A percentile compares a stretch with the other conserved stretches of the same genome.
Evolutionary conservation across 1,140 invertebrate species (phyloP).

Genomic region (Ceratina australensis): DNA sequence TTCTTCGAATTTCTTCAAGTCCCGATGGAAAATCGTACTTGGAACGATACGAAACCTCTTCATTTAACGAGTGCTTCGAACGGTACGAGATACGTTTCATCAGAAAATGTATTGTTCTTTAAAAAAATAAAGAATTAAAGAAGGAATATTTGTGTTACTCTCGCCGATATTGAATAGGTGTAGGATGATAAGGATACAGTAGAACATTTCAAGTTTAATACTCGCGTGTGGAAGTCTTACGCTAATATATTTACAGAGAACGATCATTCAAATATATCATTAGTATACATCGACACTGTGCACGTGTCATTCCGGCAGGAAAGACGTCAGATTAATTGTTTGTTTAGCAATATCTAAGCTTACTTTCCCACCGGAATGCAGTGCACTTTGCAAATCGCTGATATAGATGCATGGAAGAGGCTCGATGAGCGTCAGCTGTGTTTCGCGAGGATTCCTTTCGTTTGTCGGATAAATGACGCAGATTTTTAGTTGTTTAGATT

Average conservation of each 20-base stretch:
- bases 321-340: not conserved
- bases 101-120: conserved; percentile 60
- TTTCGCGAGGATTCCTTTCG: conserved; percentile 47
- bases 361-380: conserved; percentile 23
- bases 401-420: conserved; percentile 57
- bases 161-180: conserved; percentile 12
- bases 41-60: conserved; percentile 77
- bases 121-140: conserved; percentile 53
- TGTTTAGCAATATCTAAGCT: not conserved
- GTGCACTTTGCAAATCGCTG: conserved; percentile 44
- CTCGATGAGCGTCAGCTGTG: conserved; percentile 47
- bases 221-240: conserved; percentile 64
- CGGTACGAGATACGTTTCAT: conserved; percentile 6
- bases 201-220: conserved; percentile 46
- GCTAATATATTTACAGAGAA: conserved; percentile 72
- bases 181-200: conserved; percentile 30
- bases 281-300: conserved; percentile 65
- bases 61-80: conserved; percentile 44
- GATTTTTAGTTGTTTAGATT: conserved; percentile 56
- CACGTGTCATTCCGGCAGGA: conserved; percentile 47
- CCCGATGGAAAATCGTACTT: conserved; percentile 79
- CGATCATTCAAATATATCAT: conserved; percentile 67
- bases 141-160: conserved; percentile 20
- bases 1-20: conserved; percentile 85
- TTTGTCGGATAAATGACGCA: conserved; percentile 54